Evolutionary conservation across 2,888 invertebrate species (phyloP).

Genomic region (Lepas anatifera): DNA sequence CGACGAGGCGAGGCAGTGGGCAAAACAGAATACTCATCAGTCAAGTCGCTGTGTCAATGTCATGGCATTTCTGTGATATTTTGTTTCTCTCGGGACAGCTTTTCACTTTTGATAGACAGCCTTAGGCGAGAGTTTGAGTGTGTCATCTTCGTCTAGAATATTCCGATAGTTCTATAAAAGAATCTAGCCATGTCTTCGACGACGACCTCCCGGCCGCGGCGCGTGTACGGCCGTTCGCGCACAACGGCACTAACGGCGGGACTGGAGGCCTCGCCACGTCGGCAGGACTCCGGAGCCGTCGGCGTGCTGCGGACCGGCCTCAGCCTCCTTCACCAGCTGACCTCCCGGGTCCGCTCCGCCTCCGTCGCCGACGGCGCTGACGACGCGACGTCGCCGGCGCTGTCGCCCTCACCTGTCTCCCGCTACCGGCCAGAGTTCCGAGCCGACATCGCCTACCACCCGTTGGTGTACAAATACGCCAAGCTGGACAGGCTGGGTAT

Average conservation of each 20-base stretch:
- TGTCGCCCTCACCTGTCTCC: background rate
- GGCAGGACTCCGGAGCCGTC: background rate
- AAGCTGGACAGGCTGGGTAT: background rate
- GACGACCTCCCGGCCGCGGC: background rate
- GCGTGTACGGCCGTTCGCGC: background rate
- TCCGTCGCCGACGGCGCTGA: background rate
- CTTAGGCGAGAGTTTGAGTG: too few relatives aligned
- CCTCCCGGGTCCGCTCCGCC: conserved; percentile 1
- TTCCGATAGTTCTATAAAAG: too few relatives aligned
- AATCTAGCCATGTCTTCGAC: too few relatives aligned
- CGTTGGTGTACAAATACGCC: conserved; percentile 10
- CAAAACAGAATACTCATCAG: too few relatives aligned
- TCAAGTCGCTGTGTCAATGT: too few relatives aligned
- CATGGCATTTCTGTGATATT: too few relatives aligned
- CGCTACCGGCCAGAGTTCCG: background rate
- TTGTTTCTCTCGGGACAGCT: too few relatives aligned
- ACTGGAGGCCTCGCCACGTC: background rate
- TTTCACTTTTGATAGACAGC: too few relatives aligned
- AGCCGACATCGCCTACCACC: background rate
- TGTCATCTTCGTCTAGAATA: too few relatives aligned
- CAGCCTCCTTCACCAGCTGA: conserved; percentile 2
- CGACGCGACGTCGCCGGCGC: background rate
- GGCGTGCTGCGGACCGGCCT: background rate
- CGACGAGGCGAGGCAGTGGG: too few relatives aligned
- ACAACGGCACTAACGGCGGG: background rate